Evolutionary conservation across 2,888 invertebrate species (phyloP), one percentile per base, ranked within the genome.

Genomic region (Catonia carolina): DNA sequence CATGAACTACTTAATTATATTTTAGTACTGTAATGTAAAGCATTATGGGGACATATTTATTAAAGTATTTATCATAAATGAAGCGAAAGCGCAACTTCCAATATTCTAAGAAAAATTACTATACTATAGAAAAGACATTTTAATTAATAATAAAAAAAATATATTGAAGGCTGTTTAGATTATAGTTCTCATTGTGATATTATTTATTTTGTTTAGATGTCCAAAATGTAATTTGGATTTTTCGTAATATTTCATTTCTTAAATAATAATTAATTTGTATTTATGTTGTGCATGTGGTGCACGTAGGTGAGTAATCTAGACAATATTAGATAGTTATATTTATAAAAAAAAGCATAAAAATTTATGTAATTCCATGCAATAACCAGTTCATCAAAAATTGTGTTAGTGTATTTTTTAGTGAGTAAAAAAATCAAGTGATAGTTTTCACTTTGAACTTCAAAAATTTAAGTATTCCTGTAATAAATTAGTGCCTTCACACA

Each of bases 151-250:
- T 20, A 45, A 15, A 45, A 15, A 27, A 22, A 52, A 52, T 51
- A 53, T 42, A 42, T 42, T 49, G 27, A 58, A 58, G 58, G 58
- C 58, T 58, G 58, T 58, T 57, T 58, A 58, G 54, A 53, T 58
- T 39, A 49, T 58, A 58, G 58, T 50, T 45, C 17, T 56, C 31
- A 45, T 57, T 57, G 54, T 54, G 54, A 58, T 58, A 54, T 58
- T 53, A 54, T 54, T 54, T 58, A 58, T 58, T 58, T 58, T 45
- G 53, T 45, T 56, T 42, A 51, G 22, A 45, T 27, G 8, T 27
- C 27, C 27, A 27, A 27, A 27, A 6, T 27, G 8, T 27, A 27
- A 27, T 27, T 27, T 27, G 27, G 27, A 45, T 45, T 45, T 41
- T 45, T 18, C 45, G 22, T 23, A 42, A 45, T 27, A 45, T 45